Evolutionary conservation across 2,113 vertebrate species (phyloP), one percentile per base, ranked within the genome.

Genomic region (Gopherus flavomarginatus): DNA sequence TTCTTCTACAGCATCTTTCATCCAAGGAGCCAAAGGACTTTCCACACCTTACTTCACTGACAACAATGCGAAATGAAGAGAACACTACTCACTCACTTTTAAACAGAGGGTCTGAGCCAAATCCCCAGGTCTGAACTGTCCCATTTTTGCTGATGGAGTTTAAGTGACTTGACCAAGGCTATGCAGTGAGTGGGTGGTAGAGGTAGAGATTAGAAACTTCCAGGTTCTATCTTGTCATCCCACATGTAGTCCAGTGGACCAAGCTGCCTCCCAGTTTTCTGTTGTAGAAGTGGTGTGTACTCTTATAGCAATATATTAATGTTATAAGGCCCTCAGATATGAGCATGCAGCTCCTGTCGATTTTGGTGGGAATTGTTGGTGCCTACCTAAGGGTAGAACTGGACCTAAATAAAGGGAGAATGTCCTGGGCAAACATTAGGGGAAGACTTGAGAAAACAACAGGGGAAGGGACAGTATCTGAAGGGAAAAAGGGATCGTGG

Each of bases 1-100:
- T 6, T 90, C 88, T 56, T 86, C 81, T 85, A 89, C 93, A n/a
- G 54, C 38, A 78, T 17, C 62, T 94, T 94, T 93, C 92, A 94
- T 85, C 79, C 90, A 17, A 2, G 92, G 77, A 94, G 62, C 83
- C 90, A n/a, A 92, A 93, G 82, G 0, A 8, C 86, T 90, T 80
- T 88, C 78, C 3, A 2, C 6, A 14, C 24, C 5, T 44, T 77
- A 24, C 38, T 26, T 77, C 52, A 3, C 0, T 5, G 26, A 62
- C 92, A 54, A 54, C 44, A 38, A 88, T 86, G 50, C 42, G 49
- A 52, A 14, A 26, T 44, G n/a, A 49, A 77, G 77, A 95, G 80
- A 85, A 81, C 85, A 49, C 90, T 92, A 62, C 90, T 7, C 52
- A 90, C 84, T 82, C 0, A 44, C 44, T 87, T 3, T 22, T 8